Evolutionary conservation across 2,113 vertebrate species (phyloP), one percentile per base, ranked within the genome.

Genomic region (Festucalex cinctus): DNA sequence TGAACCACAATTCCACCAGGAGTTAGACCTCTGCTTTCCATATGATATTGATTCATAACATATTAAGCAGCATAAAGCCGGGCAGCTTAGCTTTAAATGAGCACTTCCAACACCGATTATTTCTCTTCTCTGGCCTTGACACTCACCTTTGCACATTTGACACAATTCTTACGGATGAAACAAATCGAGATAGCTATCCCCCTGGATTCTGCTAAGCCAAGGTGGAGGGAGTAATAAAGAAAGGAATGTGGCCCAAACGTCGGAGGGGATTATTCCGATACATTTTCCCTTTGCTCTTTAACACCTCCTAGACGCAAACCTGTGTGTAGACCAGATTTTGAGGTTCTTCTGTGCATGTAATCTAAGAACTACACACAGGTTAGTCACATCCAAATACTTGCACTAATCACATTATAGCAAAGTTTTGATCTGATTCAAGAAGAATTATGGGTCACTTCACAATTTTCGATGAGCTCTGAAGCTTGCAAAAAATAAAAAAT

Each of bases 201-300:
- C 83, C 85, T 84, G 84, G 83, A 77, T 79, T 79, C 72, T 26
- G 68, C 70, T 73, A 63, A 80, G 56, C 69, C 73, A 63, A 75
- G 66, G 66, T 53, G 54, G 70, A 73, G 69, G 81, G 65, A 67
- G 85, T 80, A 89, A 89, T 87, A 89, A 90, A 85, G 87, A 87
- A 83, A 82, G 86, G 87, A 90, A 90, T 90, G 85, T 76, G 78
- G 66, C 67, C 67, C 70, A 53, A 75, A 75, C 73, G 12, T 86
- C 80, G 43, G 1, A 76, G 67, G 64, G 80, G 83, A 86, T 89
- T 85, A 87, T 77, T 80, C 66, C 57, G 62, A 73, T 80, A 71
- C 70, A 49, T 76, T 75, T 81, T 73, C 75, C 66, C 66, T 73
- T 79, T 68, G 71, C 75, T 70, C 71, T 16, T n/a, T 68, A 81